A percentile compares a stretch with the other conserved stretches of the same genome.
These are phyloP conservation scores for Leptopilina drosophilae DNA, from an alignment of 2,888 invertebrate species.

Conservation along the genomic window DNA sequence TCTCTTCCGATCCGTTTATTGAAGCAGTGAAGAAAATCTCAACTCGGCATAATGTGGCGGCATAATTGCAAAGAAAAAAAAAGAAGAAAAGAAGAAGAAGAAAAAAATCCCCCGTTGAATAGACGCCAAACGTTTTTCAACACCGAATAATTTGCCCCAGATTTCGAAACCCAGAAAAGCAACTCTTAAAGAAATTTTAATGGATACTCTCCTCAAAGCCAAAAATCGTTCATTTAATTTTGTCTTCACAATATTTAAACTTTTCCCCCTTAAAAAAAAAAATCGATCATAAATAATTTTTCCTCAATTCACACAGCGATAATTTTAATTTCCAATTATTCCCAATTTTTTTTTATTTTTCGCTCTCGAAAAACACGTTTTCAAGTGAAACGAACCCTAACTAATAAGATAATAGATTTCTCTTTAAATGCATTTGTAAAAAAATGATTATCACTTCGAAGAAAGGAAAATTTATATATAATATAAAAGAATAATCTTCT, in stretches of 20 bases:
- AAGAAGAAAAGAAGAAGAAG: not conserved
- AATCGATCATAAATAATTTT: not conserved
- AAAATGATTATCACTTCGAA: not conserved
- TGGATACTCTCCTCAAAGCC: not conserved
- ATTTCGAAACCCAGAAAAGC: constrained; percentile 20
- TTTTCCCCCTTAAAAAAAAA: not conserved
- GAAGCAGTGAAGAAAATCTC: constrained; percentile 17
- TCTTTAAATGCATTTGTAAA: constrained; percentile 5
- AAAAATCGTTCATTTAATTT: not conserved
- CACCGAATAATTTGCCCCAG: constrained; percentile 31
- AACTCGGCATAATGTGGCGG: constrained; percentile 18
- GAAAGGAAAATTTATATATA: not conserved
- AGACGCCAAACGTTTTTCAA: constrained; percentile 33
- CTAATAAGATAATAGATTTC: not conserved
- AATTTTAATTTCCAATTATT: not conserved
- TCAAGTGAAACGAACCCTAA: not conserved
- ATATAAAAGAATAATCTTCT: constrained; percentile 2
- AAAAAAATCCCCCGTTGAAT: constrained; percentile 5
- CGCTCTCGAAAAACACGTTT: not conserved
- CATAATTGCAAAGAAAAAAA: constrained; percentile 24
- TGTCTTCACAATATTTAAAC: not conserved
- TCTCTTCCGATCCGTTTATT: constrained; percentile 29
- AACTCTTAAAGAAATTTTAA: not conserved
- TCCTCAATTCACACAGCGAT: not conserved
- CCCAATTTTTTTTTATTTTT: not conserved